These are phyloP conservation scores for Drosophila hawaiiensis DNA, from an alignment of 2,888 invertebrate genomes.

Conservation along the genomic window DNA sequence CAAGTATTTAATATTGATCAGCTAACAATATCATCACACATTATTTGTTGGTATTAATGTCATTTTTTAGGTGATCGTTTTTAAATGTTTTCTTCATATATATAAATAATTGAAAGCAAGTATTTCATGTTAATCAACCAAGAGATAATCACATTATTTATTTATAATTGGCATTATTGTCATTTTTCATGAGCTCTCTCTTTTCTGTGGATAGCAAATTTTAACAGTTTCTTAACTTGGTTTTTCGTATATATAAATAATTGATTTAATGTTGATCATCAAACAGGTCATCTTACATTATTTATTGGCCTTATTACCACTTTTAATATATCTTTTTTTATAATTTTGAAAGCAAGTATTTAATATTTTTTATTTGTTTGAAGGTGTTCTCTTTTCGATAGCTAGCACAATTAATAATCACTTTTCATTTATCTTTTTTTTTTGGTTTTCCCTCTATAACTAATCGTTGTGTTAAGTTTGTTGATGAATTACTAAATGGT, in stretches of 20 bases:
- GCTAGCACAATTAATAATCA: neutral
- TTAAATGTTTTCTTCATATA: neutral
- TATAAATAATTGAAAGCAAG: neutral
- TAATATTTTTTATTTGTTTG: too few relatives aligned
- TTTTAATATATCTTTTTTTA: neutral
- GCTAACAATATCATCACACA: conserved; percentile 22
- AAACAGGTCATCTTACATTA: neutral
- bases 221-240: neutral
- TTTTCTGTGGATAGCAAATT: neutral
- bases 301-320: neutral
- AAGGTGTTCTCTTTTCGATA: too few relatives aligned
- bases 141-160: neutral
- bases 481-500: too few relatives aligned
- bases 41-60: neutral
- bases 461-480: neutral
- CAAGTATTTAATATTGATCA: conserved; percentile 5
- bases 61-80: neutral
- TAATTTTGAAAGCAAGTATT: too few relatives aligned
- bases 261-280: neutral
- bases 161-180: neutral
- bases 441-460: neutral
- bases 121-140: neutral
- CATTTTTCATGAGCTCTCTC: neutral
- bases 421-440: neutral
- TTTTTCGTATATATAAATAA: neutral